phyloP scores from a whole-genome alignment of 2,797 vertebrate species.

The Notolabrus celidotus region DNA sequence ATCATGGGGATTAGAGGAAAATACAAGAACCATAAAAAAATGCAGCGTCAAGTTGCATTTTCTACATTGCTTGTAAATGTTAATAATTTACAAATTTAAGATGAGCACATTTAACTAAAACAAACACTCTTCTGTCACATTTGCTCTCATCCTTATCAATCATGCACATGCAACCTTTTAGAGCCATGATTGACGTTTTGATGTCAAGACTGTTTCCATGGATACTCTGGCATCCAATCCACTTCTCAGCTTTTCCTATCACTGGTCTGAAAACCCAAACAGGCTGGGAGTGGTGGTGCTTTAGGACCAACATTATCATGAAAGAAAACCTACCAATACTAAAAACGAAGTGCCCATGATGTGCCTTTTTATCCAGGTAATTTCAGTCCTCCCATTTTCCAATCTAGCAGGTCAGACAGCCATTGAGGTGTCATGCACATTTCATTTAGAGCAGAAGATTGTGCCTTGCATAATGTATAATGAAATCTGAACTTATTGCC shows the following conservation, averaged over 20 bases:
- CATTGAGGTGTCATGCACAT: conserved; percentile 63
- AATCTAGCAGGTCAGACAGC: conserved; percentile 58
- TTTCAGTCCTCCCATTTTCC: conserved; percentile 52
- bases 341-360: conserved; percentile 28
- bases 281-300: conserved; percentile 24
- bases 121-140: conserved; percentile 26
- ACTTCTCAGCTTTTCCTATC: conserved; percentile 34
- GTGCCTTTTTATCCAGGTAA: conserved; percentile 57
- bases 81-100: conserved; percentile 8
- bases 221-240: conserved; percentile 65
- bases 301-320: conserved; percentile 18
- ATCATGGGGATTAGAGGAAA: not conserved
- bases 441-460: conserved; percentile 75
- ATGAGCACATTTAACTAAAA: conserved; percentile 7
- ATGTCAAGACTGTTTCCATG: conserved; percentile 76
- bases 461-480: conserved; percentile 80
- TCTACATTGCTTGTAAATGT: not conserved
- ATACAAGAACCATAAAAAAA: not conserved
- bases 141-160: conserved; percentile 59
- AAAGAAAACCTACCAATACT: conserved; percentile 11
- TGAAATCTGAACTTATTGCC: conserved; percentile 73
- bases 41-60: not conserved
- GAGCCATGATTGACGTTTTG: conserved; percentile 58
- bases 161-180: conserved; percentile 73
- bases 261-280: conserved; percentile 59